Conservation (phyloP, 2,888 invertebrate genomes). For the Pheosia gnoma region DNA sequence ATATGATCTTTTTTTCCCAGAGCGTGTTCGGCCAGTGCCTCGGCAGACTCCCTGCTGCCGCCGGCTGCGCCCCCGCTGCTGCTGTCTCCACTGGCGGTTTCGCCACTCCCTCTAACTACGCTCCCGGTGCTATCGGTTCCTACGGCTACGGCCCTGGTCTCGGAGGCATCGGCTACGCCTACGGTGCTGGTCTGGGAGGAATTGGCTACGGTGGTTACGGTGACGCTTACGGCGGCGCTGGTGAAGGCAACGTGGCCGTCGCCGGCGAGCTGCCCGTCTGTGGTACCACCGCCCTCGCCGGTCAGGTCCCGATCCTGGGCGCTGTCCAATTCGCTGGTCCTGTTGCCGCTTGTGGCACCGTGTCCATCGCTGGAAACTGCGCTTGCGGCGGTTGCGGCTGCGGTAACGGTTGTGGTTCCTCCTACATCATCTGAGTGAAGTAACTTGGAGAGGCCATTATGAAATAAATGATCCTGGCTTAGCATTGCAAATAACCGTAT, state of each 20-base stretch:
- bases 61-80: slow-evolving; percentile 6
- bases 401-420: background rate
- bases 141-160: slow-evolving; percentile 15
- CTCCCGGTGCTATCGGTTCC: slow-evolving; percentile 20
- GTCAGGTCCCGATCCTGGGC: slow-evolving; percentile 49
- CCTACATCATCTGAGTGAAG: background rate
- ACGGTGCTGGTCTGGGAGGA: slow-evolving; percentile 9
- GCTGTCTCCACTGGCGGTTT: slow-evolving; percentile 6
- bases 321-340: slow-evolving; percentile 40
- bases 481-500: no score
- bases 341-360: slow-evolving; percentile 41
- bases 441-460: no score
- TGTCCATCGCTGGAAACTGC: slow-evolving; percentile 11
- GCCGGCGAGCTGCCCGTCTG: slow-evolving; percentile 41
- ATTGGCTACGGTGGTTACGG: slow-evolving; percentile 5
- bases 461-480: no score
- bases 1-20: slow-evolving; percentile 10
- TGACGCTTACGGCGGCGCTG: slow-evolving; percentile 34
- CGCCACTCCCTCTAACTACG: slow-evolving; percentile 13
- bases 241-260: slow-evolving; percentile 39
- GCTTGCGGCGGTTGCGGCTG: background rate
- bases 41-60: slow-evolving; percentile 25
- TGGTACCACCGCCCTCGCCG: slow-evolving; percentile 45
- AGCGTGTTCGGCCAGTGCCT: slow-evolving; percentile 29
- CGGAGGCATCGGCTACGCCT: slow-evolving; percentile 1